Conservation (phyloP, 1,140 invertebrate genomes). For the Chelonus insularis region DNA sequence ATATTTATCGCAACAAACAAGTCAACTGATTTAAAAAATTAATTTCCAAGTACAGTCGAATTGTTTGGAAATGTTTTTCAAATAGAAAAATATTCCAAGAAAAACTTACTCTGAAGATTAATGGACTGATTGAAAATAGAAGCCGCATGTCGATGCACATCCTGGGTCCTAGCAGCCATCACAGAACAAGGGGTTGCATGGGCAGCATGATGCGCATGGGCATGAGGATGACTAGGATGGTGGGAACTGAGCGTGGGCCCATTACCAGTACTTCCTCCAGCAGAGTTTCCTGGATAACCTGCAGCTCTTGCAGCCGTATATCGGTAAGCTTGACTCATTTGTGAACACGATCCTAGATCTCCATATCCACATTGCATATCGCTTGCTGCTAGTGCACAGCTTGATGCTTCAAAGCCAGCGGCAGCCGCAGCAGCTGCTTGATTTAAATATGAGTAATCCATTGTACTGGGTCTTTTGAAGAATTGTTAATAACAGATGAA, state of each 20-base stretch:
- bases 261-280: slow-evolving; percentile 45
- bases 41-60: no score
- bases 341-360: slow-evolving; percentile 81
- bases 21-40: no score
- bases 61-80: no score
- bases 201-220: slow-evolving; percentile 55
- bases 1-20: no score
- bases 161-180: slow-evolving; percentile 63
- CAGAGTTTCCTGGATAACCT: slow-evolving; percentile 51
- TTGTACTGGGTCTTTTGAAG: slow-evolving; percentile 36
- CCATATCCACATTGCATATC: slow-evolving; percentile 81
- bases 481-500: not conserved
- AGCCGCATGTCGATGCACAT: slow-evolving; percentile 63
- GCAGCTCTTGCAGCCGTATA: slow-evolving; percentile 65
- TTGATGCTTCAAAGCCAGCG: slow-evolving; percentile 67
- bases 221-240: slow-evolving; percentile 56
- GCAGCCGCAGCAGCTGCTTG: slow-evolving; percentile 66
- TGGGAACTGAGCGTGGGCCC: slow-evolving; percentile 53
- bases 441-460: slow-evolving; percentile 76
- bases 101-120: slow-evolving; percentile 67
- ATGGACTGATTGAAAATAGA: slow-evolving; percentile 68
- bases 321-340: slow-evolving; percentile 79
- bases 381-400: slow-evolving; percentile 65
- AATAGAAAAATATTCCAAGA: no score
- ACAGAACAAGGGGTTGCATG: slow-evolving; percentile 62